Conservation (phyloP, 2,888 invertebrate genomes). For the Latrodectus elegans region DNA sequence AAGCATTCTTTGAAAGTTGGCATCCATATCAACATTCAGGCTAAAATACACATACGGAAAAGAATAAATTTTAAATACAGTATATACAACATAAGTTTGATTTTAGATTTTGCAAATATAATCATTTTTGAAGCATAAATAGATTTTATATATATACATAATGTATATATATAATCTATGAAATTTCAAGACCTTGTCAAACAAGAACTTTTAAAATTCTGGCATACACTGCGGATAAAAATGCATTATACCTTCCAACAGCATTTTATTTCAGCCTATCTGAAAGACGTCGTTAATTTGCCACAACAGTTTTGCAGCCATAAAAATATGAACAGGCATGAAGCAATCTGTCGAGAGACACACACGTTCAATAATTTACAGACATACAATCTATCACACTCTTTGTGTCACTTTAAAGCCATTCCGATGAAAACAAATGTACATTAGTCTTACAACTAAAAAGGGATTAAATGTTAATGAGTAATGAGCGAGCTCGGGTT, state of each 20-base stretch:
- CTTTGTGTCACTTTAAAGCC: constrained; percentile 50
- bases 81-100: constrained; percentile 68
- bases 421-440: constrained; percentile 44
- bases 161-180: constrained; percentile 49
- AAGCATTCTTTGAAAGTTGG: constrained; percentile 58
- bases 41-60: constrained; percentile 55
- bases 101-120: constrained; percentile 61
- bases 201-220: constrained; percentile 58
- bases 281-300: constrained; percentile 62
- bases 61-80: constrained; percentile 65
- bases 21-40: constrained; percentile 58
- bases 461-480: constrained; percentile 62
- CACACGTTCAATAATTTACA: constrained; percentile 66
- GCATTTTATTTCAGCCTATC: constrained; percentile 65
- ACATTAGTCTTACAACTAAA: constrained; percentile 33
- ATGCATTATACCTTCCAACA: constrained; percentile 60
- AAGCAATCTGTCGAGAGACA: constrained; percentile 53
- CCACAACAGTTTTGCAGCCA: constrained; percentile 47
- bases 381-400: constrained; percentile 61
- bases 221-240: constrained; percentile 69
- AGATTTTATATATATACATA: background rate
- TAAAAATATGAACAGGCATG: constrained; percentile 64
- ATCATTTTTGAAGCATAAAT: constrained; percentile 58
- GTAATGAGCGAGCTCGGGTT: constrained; percentile 64
- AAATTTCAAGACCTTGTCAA: constrained; percentile 56